Conservation (phyloP, 2,113 vertebrate genomes). For the Typhlomys cinereus region DNA sequence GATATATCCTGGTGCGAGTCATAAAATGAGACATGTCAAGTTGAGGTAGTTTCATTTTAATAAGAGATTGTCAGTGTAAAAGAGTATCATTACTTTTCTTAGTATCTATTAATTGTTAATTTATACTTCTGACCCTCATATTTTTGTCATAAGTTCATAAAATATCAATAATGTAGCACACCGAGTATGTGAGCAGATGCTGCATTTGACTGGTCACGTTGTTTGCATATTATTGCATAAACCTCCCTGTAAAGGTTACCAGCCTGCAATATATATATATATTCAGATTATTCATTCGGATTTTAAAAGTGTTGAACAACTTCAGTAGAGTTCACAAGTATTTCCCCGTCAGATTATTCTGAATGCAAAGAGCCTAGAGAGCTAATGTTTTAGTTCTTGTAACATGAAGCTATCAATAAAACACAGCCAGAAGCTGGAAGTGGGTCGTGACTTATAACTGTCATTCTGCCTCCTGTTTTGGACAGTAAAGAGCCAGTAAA, state of each 20-base stretch:
- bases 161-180: not conserved
- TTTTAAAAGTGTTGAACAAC: conserved; percentile 53
- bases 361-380: not conserved
- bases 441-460: not conserved
- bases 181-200: not conserved
- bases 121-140: not conserved
- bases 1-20: not conserved
- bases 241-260: conserved; percentile 37
- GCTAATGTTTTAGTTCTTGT: conserved; percentile 2
- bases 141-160: conserved; percentile 33
- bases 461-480: not conserved
- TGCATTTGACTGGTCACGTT: not conserved
- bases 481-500: conserved; percentile 16
- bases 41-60: not conserved
- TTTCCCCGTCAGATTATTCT: not conserved
- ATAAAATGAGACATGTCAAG: not conserved
- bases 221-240: not conserved
- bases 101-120: conserved; percentile 27
- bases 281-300: conserved; percentile 29
- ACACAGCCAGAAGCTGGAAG: not conserved
- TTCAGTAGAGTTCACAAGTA: not conserved
- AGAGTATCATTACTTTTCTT: conserved; percentile 9
- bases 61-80: not conserved
- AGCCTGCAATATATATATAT: not conserved
- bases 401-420: not conserved